A percentile compares a stretch with the other conserved stretches of the same genome.
Conservation (phyloP, 35 echinoderm and acorn worm genomes). For the Heliocidaris tuberculata region DNA sequence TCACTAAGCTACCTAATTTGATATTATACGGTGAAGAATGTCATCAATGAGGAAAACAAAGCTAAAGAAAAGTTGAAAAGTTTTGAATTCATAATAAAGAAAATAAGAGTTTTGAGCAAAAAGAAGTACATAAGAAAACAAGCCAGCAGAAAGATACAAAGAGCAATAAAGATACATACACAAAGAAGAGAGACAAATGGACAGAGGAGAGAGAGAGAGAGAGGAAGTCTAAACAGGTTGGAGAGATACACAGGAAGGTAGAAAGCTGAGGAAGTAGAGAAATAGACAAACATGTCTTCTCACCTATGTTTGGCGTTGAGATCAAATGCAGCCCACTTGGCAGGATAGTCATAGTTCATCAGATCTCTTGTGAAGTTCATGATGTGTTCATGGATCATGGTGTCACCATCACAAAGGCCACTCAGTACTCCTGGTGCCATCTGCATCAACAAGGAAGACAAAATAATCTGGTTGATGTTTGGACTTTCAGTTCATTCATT, state of each 20-base stretch:
- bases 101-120: too few relatives aligned
- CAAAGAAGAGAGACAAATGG: too few relatives aligned
- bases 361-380: conserved; percentile 74
- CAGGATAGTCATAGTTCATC: conserved; percentile 66
- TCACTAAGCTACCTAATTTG: too few relatives aligned
- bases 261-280: not conserved
- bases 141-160: too few relatives aligned
- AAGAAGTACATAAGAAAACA: too few relatives aligned
- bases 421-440: conserved; percentile 51
- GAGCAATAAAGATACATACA: too few relatives aligned
- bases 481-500: not conserved
- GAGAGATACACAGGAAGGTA: not conserved
- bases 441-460: not conserved
- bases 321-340: conserved; percentile 77
- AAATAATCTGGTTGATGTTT: not conserved
- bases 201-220: not conserved
- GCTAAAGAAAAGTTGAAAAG: too few relatives aligned
- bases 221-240: not conserved
- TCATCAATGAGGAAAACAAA: too few relatives aligned
- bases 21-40: too few relatives aligned
- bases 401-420: conserved; percentile 74
- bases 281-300: not conserved
- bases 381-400: conserved; percentile 78
- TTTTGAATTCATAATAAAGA: too few relatives aligned
- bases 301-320: conserved; percentile 81